Percentiles rank a stretch among this genome's conserved stretches.
Evolutionary conservation across 1,140 invertebrate genomes (phyloP).

Genomic region (Ladona fulva): DNA sequence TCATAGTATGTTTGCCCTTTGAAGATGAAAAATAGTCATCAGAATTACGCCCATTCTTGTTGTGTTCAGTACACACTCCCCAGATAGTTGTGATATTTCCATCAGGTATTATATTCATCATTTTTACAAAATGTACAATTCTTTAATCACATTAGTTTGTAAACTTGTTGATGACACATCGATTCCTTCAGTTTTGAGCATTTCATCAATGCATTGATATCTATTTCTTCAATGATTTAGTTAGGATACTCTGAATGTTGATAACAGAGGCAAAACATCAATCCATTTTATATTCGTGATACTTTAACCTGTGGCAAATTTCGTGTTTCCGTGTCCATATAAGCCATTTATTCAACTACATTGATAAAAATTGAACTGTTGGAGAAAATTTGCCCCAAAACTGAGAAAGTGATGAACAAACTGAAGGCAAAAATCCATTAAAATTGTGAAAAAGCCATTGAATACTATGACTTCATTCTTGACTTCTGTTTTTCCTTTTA

Average conservation of each 20-base stretch:
- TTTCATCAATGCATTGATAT: no score
- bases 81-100: not conserved
- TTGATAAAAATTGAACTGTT: not conserved
- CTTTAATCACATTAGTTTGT: not conserved
- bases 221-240: no score
- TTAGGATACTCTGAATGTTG: no score
- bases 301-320: no score
- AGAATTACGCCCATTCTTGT: not conserved
- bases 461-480: not conserved
- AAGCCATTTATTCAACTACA: not conserved
- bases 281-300: no score
- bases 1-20: not conserved
- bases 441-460: not conserved
- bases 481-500: not conserved
- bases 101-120: not conserved
- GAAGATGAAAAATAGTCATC: not conserved
- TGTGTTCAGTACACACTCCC: not conserved
- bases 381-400: not conserved
- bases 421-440: not conserved
- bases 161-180: not conserved
- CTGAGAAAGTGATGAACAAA: not conserved
- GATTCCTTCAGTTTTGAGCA: no score
- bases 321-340: not conserved
- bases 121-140: constrained; percentile 9
- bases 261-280: no score